A percentile compares a stretch with the other conserved stretches of the same genome.
phyloP scores from a whole-genome alignment of 53 echinoderm and acorn worm species.

The Apostichopus leukothele region DNA sequence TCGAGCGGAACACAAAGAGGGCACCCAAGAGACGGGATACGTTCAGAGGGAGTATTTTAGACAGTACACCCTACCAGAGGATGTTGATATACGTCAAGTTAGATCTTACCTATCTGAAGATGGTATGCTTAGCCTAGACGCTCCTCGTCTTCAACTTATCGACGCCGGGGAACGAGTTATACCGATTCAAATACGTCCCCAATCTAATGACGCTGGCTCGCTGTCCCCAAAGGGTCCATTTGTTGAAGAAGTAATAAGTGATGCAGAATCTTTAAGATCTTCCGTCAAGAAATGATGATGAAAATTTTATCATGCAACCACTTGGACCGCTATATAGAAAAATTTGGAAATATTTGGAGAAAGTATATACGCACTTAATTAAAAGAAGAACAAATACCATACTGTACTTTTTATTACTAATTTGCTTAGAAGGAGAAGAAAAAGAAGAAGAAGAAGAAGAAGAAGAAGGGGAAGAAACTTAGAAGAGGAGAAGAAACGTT shows the following conservation, averaged over 20 bases:
- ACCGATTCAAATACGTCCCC: constrained; percentile 69
- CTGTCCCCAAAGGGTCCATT: constrained; percentile 62
- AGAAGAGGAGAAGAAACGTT: too few species aligned
- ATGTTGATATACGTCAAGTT: constrained; percentile 77
- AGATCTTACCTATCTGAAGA: constrained; percentile 79
- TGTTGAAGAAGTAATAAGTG: constrained; percentile 87
- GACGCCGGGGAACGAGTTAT: constrained; percentile 71
- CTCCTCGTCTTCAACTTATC: constrained; percentile 66
- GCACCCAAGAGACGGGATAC: constrained; percentile 67
- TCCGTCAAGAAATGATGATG: too few species aligned
- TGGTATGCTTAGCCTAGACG: constrained; percentile 81
- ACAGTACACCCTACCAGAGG: constrained; percentile 94
- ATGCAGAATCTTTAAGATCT: constrained; percentile 67
- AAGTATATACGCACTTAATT: too few species aligned
- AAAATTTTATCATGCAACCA: too few species aligned
- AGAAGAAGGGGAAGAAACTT: too few species aligned
- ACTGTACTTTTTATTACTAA: too few species aligned
- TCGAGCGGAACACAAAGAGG: constrained; percentile 77
- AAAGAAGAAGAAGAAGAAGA: too few species aligned
- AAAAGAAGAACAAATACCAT: too few species aligned
- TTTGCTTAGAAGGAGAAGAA: too few species aligned
- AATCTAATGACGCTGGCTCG: constrained; percentile 55
- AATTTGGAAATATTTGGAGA: too few species aligned
- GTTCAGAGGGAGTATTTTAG: constrained; percentile 90
- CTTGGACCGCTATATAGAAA: too few species aligned